Base-by-base conservation (phyloP, 2,888 invertebrate genomes). In the Pemphredon lugubris region DNA sequence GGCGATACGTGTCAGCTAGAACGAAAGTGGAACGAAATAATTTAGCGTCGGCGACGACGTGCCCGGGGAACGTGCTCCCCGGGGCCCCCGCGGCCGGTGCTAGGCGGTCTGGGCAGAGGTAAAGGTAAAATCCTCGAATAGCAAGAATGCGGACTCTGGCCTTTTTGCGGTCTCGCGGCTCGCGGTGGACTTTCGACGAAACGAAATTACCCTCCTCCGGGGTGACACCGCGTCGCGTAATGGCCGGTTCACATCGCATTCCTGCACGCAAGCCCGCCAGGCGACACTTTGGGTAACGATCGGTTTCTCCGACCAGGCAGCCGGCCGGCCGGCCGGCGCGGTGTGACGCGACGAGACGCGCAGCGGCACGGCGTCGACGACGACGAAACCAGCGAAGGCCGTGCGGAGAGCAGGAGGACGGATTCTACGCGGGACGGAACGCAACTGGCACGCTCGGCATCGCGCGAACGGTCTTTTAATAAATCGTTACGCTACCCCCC, bases 211-310 rank as follows among this genome's bases (percentile, higher is more conserved):
- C 83, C 78, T 82, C 84, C 84, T 78, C 75, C 81, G 85, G n/a
- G 88, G 87, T 89, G 89, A 89, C 89, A 89, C 84, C 81, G 81
- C 80, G 81, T 73, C 81, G 82, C 76, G 81, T 85, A 87, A 86
- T 87, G 73, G 80, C 55, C 55, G 83, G 85, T 84, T 85, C 81
- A 73, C 79, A 55, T 75, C 77, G 80, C 86, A 89, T 89, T 87
- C 88, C 83, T 80, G 82, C 89, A 89, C 89, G 89, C 88, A 86
- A 89, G 86, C 86, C 87, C 87, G 85, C 83, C 86, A 87, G 88
- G 88, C 88, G 88, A 88, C 89, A 89, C 84, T 88, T 88, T 86
- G 82, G 83, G 75, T 89, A 89, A 89, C 85, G 82, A 87, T 85
- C 82, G 85, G 87, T 85, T 86, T 63, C 55, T 63, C 48, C 57